Conservation (phyloP, 2,797 vertebrate genomes). For the Phataginus tetradactyla region DNA sequence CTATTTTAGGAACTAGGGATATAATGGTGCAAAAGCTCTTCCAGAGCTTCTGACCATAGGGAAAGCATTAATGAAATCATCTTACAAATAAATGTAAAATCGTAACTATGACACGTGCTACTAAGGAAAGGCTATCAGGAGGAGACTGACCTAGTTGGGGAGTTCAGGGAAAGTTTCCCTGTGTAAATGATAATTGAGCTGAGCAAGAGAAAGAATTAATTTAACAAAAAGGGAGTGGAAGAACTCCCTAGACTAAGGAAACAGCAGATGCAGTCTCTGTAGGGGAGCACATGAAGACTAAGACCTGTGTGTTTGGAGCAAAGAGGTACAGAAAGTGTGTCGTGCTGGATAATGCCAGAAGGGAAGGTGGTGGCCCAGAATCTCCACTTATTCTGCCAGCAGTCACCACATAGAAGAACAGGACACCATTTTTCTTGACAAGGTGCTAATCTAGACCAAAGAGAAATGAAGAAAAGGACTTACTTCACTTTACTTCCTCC, state of each 20-base stretch:
- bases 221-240: not conserved
- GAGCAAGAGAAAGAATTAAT: not conserved
- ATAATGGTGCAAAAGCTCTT: not conserved
- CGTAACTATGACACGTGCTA: not conserved
- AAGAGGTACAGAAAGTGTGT: not conserved
- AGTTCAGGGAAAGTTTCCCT: not conserved
- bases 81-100: conserved; percentile 11
- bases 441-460: not conserved
- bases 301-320: not conserved
- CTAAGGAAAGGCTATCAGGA: not conserved
- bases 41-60: not conserved
- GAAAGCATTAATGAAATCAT: not conserved
- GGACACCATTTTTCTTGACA: not conserved
- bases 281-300: not conserved
- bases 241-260: not conserved
- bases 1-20: not conserved
- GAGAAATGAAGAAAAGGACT: not conserved
- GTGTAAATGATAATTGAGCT: not conserved
- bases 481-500: not conserved
- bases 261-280: not conserved
- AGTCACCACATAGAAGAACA: not conserved
- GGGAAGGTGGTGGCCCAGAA: not conserved
- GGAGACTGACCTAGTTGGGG: not conserved
- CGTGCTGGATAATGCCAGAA: not conserved
- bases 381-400: not conserved